Evolutionary conservation across 1,140 invertebrate genomes (phyloP), one percentile per base, ranked within the genome.

Genomic region (Drosophila lini): DNA sequence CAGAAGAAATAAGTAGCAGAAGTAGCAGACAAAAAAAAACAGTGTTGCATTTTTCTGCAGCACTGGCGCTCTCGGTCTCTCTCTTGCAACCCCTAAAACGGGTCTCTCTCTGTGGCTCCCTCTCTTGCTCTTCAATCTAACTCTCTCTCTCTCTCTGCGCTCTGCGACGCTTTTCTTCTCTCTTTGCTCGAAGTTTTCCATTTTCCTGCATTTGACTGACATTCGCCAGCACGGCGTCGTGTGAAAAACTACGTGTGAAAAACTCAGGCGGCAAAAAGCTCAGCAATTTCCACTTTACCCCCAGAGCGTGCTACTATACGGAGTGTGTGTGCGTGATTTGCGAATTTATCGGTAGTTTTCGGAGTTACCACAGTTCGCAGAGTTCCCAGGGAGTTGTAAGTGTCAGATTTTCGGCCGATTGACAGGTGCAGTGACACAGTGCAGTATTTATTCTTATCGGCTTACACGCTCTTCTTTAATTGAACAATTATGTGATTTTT

Each of bases 201-300:
- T 79, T 85, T 55, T 86, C 82, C 81, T 88, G 74, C 74, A 86
- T 86, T 88, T 75, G 75, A 85, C 79, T 78, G 71, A 88, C 82
- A 86, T 78, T 85, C 81, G 81, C 81, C 81, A 81, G 74, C 74
- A 70, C 80, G 80, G 75, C 80, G 80, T 76, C 80, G 80, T 80
- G 76, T 79, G 74, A 78, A 79, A 80, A 80, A 69, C 77, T 78
- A 64, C 58, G 61, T 64, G 80, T 55, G 67, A 57, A 74, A 57
- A 73, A 74, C 41, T 74, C 10, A 61, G 52, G 47, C 60, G 25
- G 61, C 52, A 55, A 64, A 74, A 67, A 65, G 60, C 79, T 75
- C 71, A 60, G 44, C 53, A 75, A 57, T 42, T 76, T 76, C 59
- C 73, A 76, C 47, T 76, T 73, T 36, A 48, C 16, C 65, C 28